Conservation (phyloP, 2,113 vertebrate genomes). For the Pleuronectes platessa region DNA sequence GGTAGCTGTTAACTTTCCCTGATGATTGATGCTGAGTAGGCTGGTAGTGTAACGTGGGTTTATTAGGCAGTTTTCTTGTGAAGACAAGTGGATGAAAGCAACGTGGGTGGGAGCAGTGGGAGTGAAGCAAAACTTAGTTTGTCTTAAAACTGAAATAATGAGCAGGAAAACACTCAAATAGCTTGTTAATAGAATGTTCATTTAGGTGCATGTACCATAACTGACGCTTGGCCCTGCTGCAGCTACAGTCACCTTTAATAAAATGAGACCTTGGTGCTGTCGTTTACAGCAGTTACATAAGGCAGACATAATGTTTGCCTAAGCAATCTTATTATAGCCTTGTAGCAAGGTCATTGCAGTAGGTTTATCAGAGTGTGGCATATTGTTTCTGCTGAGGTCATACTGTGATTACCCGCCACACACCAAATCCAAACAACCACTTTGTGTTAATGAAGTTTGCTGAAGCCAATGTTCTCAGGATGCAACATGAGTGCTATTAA, state of each 20-base stretch:
- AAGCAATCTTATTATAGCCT: slow-evolving; percentile 54
- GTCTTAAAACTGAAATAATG: neutral
- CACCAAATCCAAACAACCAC: slow-evolving; percentile 8
- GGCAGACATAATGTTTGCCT: slow-evolving; percentile 51
- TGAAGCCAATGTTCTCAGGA: slow-evolving; percentile 8
- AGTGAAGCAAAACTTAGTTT: neutral
- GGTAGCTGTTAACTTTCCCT: too few relatives aligned
- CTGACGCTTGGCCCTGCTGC: neutral
- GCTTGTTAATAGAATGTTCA: neutral
- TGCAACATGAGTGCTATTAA: neutral
- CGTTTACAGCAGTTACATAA: neutral
- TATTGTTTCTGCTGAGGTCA: slow-evolving; percentile 2
- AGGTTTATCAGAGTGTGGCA: slow-evolving; percentile 43
- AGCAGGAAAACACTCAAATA: neutral
- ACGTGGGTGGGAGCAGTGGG: neutral
- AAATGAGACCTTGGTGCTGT: slow-evolving; percentile 19
- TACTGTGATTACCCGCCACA: slow-evolving; percentile 5
- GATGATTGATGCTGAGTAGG: too few relatives aligned
- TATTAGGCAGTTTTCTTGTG: too few relatives aligned
- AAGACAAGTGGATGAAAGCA: too few relatives aligned
- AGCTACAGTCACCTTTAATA: neutral
- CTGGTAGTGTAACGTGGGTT: too few relatives aligned
- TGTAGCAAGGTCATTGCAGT: slow-evolving; percentile 55
- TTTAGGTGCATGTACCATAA: neutral
- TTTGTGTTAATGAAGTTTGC: slow-evolving; percentile 9